Evolutionary conservation across 2,797 vertebrate genomes (phyloP).

Genomic region (Sorex maritimensis): DNA sequence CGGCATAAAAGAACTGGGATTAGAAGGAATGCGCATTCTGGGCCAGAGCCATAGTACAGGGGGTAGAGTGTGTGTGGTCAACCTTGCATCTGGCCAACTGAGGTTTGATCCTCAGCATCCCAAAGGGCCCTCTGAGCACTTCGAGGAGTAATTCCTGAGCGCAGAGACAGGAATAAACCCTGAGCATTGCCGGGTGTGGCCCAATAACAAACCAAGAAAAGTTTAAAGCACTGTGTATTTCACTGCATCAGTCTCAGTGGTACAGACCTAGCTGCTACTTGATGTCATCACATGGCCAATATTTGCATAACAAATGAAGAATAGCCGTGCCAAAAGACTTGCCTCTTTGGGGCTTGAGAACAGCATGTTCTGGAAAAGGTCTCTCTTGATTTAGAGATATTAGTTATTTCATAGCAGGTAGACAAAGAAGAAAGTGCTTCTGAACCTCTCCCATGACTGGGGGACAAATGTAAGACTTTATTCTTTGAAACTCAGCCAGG

Average conservation of each 20-base stretch:
- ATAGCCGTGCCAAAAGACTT: conserved; percentile 14
- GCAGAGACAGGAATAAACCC: too few relatives aligned
- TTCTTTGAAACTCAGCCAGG: conserved; percentile 21
- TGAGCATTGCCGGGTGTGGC: too few relatives aligned
- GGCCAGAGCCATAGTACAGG: too few relatives aligned
- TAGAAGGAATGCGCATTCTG: too few relatives aligned
- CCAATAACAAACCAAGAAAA: too few relatives aligned
- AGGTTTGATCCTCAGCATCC: too few relatives aligned
- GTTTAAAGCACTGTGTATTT: neutral
- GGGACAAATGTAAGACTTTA: conserved; percentile 39
- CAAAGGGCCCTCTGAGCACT: too few relatives aligned
- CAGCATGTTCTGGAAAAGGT: conserved; percentile 45
- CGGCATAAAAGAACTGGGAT: neutral
- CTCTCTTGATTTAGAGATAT: conserved; percentile 19
- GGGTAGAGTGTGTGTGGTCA: too few relatives aligned
- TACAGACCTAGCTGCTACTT: neutral
- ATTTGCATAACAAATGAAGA: conserved; percentile 77
- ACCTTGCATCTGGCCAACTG: too few relatives aligned
- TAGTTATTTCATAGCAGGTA: neutral
- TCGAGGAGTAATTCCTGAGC: too few relatives aligned
- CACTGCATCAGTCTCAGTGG: neutral
- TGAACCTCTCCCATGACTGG: neutral
- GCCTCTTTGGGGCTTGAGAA: neutral
- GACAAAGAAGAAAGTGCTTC: conserved; percentile 39
- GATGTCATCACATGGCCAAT: neutral